Evolutionary conservation across 2,797 vertebrate genomes (phyloP).

Genomic region (Furcifer pardalis): DNA sequence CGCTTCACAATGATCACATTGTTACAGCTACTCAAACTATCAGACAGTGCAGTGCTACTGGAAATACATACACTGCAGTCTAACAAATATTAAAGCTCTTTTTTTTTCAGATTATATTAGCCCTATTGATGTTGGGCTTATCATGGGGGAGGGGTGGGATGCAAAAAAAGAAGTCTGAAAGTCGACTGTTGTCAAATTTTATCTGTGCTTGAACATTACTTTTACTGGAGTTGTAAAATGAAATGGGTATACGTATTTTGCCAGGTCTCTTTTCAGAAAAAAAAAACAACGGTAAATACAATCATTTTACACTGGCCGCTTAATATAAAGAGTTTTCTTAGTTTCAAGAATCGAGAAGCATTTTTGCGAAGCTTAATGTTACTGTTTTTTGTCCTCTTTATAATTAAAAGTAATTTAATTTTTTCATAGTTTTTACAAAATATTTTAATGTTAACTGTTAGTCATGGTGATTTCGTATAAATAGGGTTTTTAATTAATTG

Average conservation of each 20-base stretch:
- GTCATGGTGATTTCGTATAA: slow-evolving; percentile 77
- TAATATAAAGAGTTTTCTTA: slow-evolving; percentile 71
- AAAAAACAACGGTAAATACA: slow-evolving; percentile 64
- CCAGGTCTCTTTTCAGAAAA: slow-evolving; percentile 64
- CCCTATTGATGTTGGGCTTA: slow-evolving; percentile 73
- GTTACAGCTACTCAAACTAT: slow-evolving; percentile 90
- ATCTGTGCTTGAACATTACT: slow-evolving; percentile 77
- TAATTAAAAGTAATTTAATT: slow-evolving; percentile 77
- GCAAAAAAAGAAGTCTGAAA: slow-evolving; percentile 67
- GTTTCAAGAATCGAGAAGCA: slow-evolving; percentile 75
- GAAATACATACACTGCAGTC: slow-evolving; percentile 95
- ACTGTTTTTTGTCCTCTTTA: slow-evolving; percentile 75
- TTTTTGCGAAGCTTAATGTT: slow-evolving; percentile 77
- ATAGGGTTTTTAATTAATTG: slow-evolving; percentile 79
- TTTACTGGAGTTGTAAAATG: slow-evolving; percentile 77
- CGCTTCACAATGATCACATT: slow-evolving; percentile 91
- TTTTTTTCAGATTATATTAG: slow-evolving; percentile 63
- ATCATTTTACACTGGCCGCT: slow-evolving; percentile 70
- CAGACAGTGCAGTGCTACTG: slow-evolving; percentile 93
- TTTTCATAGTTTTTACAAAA: slow-evolving; percentile 77
- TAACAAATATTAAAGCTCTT: slow-evolving; percentile 72
- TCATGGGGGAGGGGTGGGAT: slow-evolving; percentile 62
- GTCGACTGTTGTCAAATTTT: slow-evolving; percentile 79
- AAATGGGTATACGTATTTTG: slow-evolving; percentile 79
- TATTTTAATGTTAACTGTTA: slow-evolving; percentile 80